These are phyloP conservation scores for Hylaeus volcanicus DNA, from an alignment of 1,140 invertebrate genomes.

Conservation along the genomic window DNA sequence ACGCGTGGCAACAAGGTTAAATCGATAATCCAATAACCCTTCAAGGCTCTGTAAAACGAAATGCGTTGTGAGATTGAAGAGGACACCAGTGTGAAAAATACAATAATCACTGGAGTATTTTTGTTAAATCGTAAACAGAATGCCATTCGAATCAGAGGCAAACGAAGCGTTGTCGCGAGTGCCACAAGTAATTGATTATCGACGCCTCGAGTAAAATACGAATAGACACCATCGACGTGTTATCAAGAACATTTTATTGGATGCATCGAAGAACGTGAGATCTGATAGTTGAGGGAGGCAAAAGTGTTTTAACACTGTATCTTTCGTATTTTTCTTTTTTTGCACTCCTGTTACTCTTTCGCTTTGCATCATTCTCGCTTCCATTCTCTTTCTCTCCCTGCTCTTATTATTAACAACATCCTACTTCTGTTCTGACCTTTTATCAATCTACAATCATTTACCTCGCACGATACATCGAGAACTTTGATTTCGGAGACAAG, in stretches of 20 bases:
- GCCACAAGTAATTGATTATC: constrained; percentile 6
- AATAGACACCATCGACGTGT: constrained; percentile 35
- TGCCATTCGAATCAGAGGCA: constrained; percentile 11
- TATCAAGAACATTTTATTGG: constrained; percentile 48
- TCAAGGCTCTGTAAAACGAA: constrained; percentile 10
- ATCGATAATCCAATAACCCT: constrained; percentile 43
- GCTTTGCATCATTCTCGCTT: constrained; percentile 9
- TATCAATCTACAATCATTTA: background rate
- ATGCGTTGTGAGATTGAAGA: constrained; percentile 28
- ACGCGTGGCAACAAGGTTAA: constrained; percentile 15
- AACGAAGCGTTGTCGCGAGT: constrained; percentile 23
- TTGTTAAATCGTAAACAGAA: background rate
- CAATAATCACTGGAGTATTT: background rate
- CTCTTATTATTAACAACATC: constrained; percentile 15
- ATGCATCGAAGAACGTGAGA: constrained; percentile 53
- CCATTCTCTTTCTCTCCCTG: background rate
- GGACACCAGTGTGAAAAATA: constrained; percentile 10
- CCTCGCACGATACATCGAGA: background rate
- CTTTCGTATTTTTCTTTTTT: constrained; percentile 21
- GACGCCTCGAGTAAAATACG: constrained; percentile 33
- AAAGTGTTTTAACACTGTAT: constrained; percentile 25
- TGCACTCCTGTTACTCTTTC: background rate
- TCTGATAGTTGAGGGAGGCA: constrained; percentile 48
- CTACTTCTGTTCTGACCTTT: background rate
- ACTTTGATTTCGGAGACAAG: constrained; percentile 20